Percentiles rank a stretch among this genome's conserved stretches.
Conservation (phyloP, 2,888 invertebrate genomes). For the Clitarchus hookeri region DNA sequence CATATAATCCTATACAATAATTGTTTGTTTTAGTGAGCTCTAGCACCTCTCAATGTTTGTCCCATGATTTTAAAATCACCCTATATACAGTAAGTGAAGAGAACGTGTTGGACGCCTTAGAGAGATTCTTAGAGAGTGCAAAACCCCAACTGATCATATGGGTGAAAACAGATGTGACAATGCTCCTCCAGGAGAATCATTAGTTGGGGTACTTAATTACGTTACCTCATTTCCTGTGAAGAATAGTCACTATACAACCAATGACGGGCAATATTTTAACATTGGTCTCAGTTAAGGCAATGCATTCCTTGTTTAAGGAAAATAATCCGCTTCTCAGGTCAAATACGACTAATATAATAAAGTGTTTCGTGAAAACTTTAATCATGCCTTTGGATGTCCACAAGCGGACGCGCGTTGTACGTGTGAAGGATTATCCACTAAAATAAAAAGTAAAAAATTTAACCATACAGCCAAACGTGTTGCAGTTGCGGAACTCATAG, state of each 20-base stretch:
- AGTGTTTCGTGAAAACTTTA: neutral
- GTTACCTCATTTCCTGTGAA: neutral
- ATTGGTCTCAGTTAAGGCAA: neutral
- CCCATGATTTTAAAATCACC: no score
- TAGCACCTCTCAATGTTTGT: no score
- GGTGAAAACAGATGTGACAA: neutral
- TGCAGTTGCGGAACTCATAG: no score
- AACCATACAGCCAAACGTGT: no score
- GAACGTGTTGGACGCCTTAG: neutral
- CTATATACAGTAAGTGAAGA: neutral
- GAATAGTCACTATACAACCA: neutral
- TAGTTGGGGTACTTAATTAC: neutral
- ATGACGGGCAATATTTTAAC: neutral
- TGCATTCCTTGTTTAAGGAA: no score
- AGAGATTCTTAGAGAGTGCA: neutral
- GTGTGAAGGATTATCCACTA: no score
- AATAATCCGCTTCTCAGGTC: neutral
- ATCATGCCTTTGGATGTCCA: neutral
- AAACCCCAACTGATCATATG: neutral
- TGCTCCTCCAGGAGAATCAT: neutral
- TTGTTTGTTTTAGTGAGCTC: no score
- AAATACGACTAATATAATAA: neutral
- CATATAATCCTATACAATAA: no score
- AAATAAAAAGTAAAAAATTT: no score
- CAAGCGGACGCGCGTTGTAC: no score